Percentiles rank a stretch among this genome's conserved stretches.
Conservation (phyloP, 2,888 invertebrate species). For the Oxyteleia sp. region DNA sequence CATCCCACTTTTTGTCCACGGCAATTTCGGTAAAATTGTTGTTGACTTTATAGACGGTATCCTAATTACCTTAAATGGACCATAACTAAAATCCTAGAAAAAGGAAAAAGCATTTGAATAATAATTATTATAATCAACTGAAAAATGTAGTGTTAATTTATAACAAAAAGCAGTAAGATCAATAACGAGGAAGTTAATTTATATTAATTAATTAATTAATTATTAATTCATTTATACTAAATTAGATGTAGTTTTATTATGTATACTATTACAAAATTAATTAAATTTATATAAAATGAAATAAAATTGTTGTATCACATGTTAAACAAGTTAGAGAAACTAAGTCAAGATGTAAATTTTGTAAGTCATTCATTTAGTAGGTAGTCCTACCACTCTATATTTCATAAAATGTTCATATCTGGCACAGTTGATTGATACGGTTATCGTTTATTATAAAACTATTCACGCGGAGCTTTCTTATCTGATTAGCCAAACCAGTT, state of each 20-base stretch:
- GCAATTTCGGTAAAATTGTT: slow-evolving; percentile 81
- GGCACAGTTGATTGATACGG: slow-evolving; percentile 11
- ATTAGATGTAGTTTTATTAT: too few relatives aligned
- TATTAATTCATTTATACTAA: too few relatives aligned
- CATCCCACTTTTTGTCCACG: slow-evolving; percentile 78
- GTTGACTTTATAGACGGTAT: slow-evolving; percentile 80
- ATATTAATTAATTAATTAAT: too few relatives aligned
- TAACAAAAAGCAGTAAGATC: too few relatives aligned
- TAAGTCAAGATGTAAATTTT: background rate
- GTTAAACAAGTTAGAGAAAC: too few relatives aligned
- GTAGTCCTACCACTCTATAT: background rate
- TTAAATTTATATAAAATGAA: too few relatives aligned
- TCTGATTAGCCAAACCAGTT: slow-evolving; percentile 32
- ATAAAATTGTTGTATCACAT: too few relatives aligned
- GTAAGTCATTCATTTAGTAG: background rate
- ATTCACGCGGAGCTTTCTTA: slow-evolving; percentile 18
- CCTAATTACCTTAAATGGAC: slow-evolving; percentile 83
- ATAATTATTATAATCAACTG: too few relatives aligned
- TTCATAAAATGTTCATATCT: slow-evolving; percentile 11
- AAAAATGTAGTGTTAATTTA: slow-evolving; percentile 1
- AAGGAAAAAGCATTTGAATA: background rate
- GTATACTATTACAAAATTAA: too few relatives aligned
- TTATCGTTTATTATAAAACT: slow-evolving; percentile 2
- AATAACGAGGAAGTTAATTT: background rate
- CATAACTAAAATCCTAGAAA: slow-evolving; percentile 84